A percentile compares a stretch with the other conserved stretches of the same genome.
phyloP scores from a whole-genome alignment of 1,140 invertebrate genomes.

The Aphis craccivora region DNA sequence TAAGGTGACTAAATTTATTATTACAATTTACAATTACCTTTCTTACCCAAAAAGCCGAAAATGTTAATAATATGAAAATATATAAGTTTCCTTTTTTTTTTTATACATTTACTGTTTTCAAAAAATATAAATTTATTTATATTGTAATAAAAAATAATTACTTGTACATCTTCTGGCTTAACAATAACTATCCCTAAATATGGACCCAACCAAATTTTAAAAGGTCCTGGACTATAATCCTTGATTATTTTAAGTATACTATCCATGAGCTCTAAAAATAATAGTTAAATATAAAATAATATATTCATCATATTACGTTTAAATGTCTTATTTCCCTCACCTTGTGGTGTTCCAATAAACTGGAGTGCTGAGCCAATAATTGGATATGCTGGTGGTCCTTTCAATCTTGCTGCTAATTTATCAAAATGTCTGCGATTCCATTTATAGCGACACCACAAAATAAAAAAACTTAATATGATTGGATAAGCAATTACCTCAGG shows the following conservation, averaged over 20 bases:
- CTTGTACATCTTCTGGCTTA: conserved; percentile 66
- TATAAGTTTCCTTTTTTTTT: not conserved
- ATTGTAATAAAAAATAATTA: conserved; percentile 58
- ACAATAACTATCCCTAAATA: conserved; percentile 64
- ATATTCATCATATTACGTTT: not conserved
- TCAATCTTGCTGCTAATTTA: conserved; percentile 62
- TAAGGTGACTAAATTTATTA: too few species aligned
- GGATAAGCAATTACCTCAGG: not conserved
- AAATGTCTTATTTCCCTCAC: conserved; percentile 62
- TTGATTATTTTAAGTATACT: not conserved
- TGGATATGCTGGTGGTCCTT: conserved; percentile 67
- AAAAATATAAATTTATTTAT: too few species aligned
- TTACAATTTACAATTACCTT: too few species aligned
- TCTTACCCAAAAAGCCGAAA: too few species aligned
- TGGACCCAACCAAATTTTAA: conserved; percentile 65
- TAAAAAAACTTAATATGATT: not conserved
- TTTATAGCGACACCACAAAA: conserved; percentile 53
- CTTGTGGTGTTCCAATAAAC: conserved; percentile 66
- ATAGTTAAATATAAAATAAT: not conserved
- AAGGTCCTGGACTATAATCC: conserved; percentile 62
- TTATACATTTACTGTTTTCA: not conserved
- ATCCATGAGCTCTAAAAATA: not conserved
- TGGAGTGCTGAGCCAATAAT: conserved; percentile 69
- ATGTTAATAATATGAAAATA: too few species aligned
- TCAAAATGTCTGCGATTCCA: conserved; percentile 59